A percentile compares a stretch with the other conserved stretches of the same genome.
These are phyloP conservation scores for Lithophane socia DNA, from an alignment of 2,888 invertebrate genomes.

Conservation along the genomic window DNA sequence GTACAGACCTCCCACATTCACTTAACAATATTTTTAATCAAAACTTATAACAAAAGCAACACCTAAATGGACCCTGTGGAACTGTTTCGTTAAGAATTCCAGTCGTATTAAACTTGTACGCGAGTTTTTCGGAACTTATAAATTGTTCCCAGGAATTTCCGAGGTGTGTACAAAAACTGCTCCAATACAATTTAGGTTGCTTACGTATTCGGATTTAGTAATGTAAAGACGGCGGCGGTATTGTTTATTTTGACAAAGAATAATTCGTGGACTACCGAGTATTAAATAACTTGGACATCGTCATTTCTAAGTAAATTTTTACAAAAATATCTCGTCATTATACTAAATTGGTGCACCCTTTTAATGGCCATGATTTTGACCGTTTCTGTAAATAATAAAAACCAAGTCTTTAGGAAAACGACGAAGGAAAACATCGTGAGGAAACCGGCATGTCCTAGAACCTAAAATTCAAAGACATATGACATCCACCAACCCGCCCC, in stretches of 20 bases:
- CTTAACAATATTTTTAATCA: constrained; percentile 64
- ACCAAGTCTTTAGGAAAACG: too few species aligned
- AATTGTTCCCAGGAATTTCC: constrained; percentile 62
- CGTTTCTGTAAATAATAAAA: too few species aligned
- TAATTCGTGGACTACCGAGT: not conserved
- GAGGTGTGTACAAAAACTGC: constrained; percentile 50
- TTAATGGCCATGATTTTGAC: not conserved
- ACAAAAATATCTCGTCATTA: not conserved
- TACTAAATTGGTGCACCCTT: not conserved
- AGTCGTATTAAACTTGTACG: constrained; percentile 66
- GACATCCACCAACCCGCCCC: too few species aligned
- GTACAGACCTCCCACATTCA: constrained; percentile 6
- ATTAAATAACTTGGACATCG: constrained; percentile 3
- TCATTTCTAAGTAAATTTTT: too few species aligned
- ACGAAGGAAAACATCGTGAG: too few species aligned
- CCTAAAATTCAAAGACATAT: too few species aligned
- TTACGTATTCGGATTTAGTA: constrained; percentile 35
- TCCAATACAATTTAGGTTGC: constrained; percentile 39
- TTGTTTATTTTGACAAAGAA: constrained; percentile 14
- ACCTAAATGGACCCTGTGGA: constrained; percentile 50
- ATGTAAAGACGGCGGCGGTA: not conserved
- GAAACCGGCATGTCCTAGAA: too few species aligned
- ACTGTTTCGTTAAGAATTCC: constrained; percentile 63
- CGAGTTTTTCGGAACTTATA: constrained; percentile 65
- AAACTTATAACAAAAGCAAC: constrained; percentile 58